Evolutionary conservation across 2,888 invertebrate genomes (phyloP).

Genomic region (Corythucha ciliata): DNA sequence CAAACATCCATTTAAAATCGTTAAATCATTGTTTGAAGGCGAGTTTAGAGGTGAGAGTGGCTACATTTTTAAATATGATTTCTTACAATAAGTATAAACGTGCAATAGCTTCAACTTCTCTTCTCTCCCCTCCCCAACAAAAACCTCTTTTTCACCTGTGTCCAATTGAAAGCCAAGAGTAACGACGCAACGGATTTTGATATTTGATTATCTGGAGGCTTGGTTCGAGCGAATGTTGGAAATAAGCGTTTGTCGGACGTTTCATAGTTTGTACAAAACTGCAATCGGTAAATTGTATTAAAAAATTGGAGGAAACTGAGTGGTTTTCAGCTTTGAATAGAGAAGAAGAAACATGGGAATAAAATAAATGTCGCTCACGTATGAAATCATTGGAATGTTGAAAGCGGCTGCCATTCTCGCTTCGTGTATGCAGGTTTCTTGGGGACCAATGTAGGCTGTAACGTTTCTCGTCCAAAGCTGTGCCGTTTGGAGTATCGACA

Average conservation of each 20-base stretch:
- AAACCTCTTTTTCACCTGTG: slow-evolving; percentile 66
- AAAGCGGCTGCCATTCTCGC: slow-evolving; percentile 88
- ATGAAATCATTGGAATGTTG: slow-evolving; percentile 92
- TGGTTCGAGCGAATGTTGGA: slow-evolving; percentile 83
- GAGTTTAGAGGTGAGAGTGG: too few species aligned
- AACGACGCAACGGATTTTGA: slow-evolving; percentile 85
- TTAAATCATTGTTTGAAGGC: too few species aligned
- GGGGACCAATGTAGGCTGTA: slow-evolving; percentile 80
- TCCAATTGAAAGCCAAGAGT: slow-evolving; percentile 78
- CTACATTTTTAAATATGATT: too few species aligned
- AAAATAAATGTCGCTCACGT: slow-evolving; percentile 57
- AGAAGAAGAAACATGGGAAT: too few species aligned
- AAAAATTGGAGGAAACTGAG: too few species aligned
- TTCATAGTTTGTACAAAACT: slow-evolving; percentile 86
- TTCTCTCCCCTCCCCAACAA: too few species aligned
- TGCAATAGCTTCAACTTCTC: too few species aligned
- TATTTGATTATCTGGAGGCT: slow-evolving; percentile 88
- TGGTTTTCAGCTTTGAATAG: too few species aligned
- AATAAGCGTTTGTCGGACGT: slow-evolving; percentile 80
- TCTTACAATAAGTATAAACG: too few species aligned
- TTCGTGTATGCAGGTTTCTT: slow-evolving; percentile 86
- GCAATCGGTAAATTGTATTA: slow-evolving; percentile 42
- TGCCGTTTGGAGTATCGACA: slow-evolving; percentile 77
- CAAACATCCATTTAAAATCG: too few species aligned
- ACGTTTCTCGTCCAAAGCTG: slow-evolving; percentile 74